Conservation (phyloP, 2,888 invertebrate species). For the Andrena chrysosceles region DNA sequence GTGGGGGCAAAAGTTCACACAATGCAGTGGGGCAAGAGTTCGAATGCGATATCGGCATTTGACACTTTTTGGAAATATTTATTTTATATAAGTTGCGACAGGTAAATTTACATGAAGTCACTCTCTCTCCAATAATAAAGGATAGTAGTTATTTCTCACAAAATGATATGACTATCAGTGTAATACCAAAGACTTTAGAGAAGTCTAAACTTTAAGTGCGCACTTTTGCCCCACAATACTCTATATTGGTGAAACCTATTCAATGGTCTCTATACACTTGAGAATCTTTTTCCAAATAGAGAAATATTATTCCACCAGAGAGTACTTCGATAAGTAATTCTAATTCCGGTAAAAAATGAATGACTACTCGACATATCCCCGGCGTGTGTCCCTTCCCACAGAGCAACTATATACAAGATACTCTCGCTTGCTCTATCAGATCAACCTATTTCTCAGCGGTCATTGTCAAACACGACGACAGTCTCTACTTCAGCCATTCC, state of each 20-base stretch:
- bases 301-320: neutral
- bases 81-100: no score
- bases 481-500: constrained; percentile 34
- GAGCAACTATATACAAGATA: neutral
- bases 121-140: no score
- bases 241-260: neutral
- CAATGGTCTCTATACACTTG: neutral
- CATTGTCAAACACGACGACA: constrained; percentile 37
- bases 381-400: neutral
- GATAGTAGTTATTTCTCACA: no score
- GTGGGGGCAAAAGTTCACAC: no score
- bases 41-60: no score
- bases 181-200: no score
- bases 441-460: constrained; percentile 57
- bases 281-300: neutral
- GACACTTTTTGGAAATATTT: no score
- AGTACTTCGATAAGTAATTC: neutral
- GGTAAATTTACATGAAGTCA: no score
- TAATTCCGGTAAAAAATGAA: constrained; percentile 8
- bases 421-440: constrained; percentile 46
- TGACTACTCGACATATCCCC: neutral
- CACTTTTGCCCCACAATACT: no score
- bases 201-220: no score
- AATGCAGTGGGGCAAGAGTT: no score
- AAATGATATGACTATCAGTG: no score